Percentiles rank a stretch among this genome's conserved stretches.
These are phyloP conservation scores for Leptinotarsa defecta DNA, from an alignment of 1,140 invertebrate genomes.

Conservation along the genomic window DNA sequence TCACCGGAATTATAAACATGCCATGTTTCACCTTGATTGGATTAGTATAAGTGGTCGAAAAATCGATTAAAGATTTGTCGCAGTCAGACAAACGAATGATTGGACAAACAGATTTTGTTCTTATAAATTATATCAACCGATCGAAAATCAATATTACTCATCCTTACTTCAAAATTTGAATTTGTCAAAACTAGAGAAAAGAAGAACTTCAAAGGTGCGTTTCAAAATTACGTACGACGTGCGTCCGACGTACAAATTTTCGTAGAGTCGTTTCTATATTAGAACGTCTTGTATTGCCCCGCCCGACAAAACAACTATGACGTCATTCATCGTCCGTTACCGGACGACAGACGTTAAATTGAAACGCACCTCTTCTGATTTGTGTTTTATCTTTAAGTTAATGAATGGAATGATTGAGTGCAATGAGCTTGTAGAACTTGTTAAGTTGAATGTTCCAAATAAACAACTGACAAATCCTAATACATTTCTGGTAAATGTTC, in stretches of 20 bases:
- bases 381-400: too few species aligned
- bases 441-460: conserved; percentile 1
- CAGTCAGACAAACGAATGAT: conserved; percentile 3
- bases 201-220: not conserved
- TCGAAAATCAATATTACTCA: not conserved
- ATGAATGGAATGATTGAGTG: too few species aligned
- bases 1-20: not conserved
- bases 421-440: not conserved
- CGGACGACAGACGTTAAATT: too few species aligned
- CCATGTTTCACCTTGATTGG: not conserved
- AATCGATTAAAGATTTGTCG: not conserved
- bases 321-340: too few species aligned
- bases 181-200: not conserved
- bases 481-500: not conserved
- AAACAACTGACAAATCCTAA: not conserved
- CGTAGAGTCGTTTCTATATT: too few species aligned
- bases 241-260: too few species aligned
- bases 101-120: not conserved
- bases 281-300: too few species aligned
- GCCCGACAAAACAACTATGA: too few species aligned
- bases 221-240: too few species aligned
- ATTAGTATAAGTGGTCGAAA: not conserved
- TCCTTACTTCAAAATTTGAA: not conserved
- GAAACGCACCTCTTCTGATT: too few species aligned
- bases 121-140: not conserved